phyloP scores from a whole-genome alignment of 2,113 vertebrate genomes.

The Pitta sordida region DNA sequence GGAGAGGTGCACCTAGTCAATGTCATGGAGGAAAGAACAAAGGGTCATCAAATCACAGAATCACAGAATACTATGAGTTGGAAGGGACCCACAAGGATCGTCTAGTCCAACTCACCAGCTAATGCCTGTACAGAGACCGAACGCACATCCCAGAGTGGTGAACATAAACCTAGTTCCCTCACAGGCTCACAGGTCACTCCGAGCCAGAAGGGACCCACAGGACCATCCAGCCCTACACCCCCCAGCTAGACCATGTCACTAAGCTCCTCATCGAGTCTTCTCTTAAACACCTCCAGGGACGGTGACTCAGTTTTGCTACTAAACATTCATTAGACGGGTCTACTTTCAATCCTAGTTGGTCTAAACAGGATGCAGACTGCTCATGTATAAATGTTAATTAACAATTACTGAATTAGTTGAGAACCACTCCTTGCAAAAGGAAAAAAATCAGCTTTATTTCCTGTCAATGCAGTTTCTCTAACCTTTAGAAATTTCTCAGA shows the following conservation, averaged over 20 bases:
- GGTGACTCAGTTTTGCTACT: neutral
- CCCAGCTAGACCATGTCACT: no score
- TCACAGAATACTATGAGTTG: no score
- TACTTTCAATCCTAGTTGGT: neutral
- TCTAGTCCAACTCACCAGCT: no score
- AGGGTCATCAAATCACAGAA: neutral
- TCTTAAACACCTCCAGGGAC: no score
- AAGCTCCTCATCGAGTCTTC: no score
- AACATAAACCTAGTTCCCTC: no score
- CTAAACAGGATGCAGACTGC: neutral
- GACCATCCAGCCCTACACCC: no score
- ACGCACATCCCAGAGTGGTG: no score
- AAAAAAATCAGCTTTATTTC: neutral
- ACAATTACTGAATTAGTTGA: neutral
- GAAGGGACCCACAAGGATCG: no score
- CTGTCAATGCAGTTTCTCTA: neutral
- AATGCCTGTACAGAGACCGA: no score
- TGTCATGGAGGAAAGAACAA: neutral
- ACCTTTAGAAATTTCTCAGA: neutral
- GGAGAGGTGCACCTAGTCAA: neutral
- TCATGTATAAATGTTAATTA: neutral
- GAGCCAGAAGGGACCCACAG: no score
- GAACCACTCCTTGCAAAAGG: neutral
- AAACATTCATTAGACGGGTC: neutral
- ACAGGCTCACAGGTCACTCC: no score